phyloP scores from a whole-genome alignment of 2,888 invertebrate genomes.

The Drosophila neonasuta region DNA sequence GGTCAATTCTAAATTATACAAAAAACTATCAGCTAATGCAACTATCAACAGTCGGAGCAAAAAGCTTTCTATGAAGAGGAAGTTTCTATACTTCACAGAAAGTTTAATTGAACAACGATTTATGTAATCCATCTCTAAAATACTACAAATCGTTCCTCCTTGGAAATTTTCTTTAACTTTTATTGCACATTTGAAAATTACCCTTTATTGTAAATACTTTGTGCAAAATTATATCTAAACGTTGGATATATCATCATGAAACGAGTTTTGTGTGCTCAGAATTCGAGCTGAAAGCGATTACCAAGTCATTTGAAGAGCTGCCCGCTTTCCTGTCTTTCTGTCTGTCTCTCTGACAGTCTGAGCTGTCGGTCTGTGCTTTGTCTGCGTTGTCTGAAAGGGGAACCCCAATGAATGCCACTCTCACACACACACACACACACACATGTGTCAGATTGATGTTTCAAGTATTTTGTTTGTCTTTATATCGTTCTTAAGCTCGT shows the following conservation, averaged over 20 bases:
- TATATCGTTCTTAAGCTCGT: conserved; percentile 19
- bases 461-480: conserved; percentile 42
- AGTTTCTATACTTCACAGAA: too few species aligned
- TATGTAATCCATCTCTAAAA: too few species aligned
- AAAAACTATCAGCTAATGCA: not conserved
- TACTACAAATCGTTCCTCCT: too few species aligned
- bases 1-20: not conserved
- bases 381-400: conserved; percentile 20
- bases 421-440: not conserved
- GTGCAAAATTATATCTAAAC: too few species aligned
- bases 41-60: too few species aligned
- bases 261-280: conserved; percentile 5
- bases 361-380: conserved; percentile 3
- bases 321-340: too few species aligned
- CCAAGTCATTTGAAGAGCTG: conserved; percentile 13
- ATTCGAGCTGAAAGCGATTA: conserved; percentile 29
- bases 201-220: too few species aligned
- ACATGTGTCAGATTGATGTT: conserved; percentile 29
- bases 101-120: too few species aligned
- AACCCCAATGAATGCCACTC: conserved; percentile 20
- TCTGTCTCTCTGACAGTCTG: too few species aligned
- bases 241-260: not conserved
- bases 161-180: too few species aligned
- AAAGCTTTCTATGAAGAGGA: too few species aligned
- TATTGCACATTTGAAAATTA: too few species aligned